Conservation (phyloP, 1,140 invertebrate species). For the Drosophila orena region DNA sequence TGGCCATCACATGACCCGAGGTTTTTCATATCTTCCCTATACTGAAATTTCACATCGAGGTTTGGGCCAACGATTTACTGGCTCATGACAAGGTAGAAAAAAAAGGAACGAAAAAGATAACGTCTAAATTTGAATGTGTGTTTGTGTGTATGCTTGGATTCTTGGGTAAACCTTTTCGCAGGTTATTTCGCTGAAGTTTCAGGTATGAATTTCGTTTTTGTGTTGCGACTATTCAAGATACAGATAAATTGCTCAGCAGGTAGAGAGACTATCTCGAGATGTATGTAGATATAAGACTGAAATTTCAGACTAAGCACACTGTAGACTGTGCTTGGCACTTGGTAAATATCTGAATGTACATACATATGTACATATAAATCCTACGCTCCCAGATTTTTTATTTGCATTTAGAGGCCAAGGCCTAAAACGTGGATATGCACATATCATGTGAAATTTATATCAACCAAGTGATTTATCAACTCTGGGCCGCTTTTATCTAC, state of each 20-base stretch:
- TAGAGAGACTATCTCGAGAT: conserved; percentile 12
- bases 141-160: conserved; percentile 4
- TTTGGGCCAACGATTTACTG: conserved; percentile 38
- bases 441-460: conserved; percentile 35
- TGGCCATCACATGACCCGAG: conserved; percentile 41
- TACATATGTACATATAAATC: conserved; percentile 6
- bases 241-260: conserved; percentile 28
- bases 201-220: conserved; percentile 32
- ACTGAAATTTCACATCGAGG: conserved; percentile 63
- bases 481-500: background rate
- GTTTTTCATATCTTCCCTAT: conserved; percentile 22
- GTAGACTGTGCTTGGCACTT: conserved; percentile 22
- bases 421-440: background rate
- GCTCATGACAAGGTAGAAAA: conserved; percentile 14
- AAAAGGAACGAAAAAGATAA: conserved; percentile 42
- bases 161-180: conserved; percentile 5
- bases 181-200: conserved; percentile 41
- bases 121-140: conserved; percentile 5
- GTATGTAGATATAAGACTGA: conserved; percentile 27
- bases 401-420: conserved; percentile 5
- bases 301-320: conserved; percentile 28
- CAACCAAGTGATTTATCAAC: conserved; percentile 10
- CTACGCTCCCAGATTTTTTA: conserved; percentile 2
- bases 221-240: conserved; percentile 11
- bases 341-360: background rate